Evolutionary conservation across 2,113 vertebrate genomes (phyloP).

Genomic region (Epinephelus lanceolatus): DNA sequence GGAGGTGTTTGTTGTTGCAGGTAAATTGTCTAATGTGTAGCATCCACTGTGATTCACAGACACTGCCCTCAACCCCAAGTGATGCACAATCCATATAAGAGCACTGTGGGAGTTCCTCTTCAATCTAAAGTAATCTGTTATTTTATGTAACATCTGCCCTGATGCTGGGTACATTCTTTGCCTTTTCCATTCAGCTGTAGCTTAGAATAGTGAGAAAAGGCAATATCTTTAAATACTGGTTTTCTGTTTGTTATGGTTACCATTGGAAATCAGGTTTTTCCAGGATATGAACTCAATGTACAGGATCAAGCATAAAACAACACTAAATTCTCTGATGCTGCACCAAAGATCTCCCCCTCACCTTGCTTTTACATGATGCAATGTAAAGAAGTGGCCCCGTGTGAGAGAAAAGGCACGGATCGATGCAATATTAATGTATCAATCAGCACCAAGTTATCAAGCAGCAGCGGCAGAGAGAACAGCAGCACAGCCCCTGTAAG

Average conservation of each 20-base stretch:
- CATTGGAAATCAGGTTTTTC: background rate
- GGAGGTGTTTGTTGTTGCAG: slow-evolving; percentile 63
- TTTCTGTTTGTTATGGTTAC: background rate
- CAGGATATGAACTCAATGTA: slow-evolving; percentile 13
- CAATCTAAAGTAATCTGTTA: slow-evolving; percentile 16
- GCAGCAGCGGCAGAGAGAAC: slow-evolving; percentile 48
- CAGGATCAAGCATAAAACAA: background rate
- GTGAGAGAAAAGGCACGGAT: slow-evolving; percentile 43
- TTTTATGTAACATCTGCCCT: slow-evolving; percentile 9
- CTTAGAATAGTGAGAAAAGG: background rate
- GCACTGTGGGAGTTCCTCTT: slow-evolving; percentile 29
- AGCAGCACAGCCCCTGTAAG: slow-evolving; percentile 36
- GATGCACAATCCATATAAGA: slow-evolving; percentile 4
- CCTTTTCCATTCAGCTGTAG: slow-evolving; percentile 19
- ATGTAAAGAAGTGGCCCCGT: slow-evolving; percentile 24
- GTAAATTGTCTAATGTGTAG: slow-evolving; percentile 60
- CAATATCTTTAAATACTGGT: background rate
- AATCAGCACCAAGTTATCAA: slow-evolving; percentile 73
- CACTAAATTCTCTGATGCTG: background rate
- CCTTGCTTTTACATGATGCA: background rate
- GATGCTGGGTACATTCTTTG: background rate
- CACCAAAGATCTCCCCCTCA: background rate
- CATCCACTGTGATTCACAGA: slow-evolving; percentile 51
- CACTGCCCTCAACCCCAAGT: slow-evolving; percentile 27
- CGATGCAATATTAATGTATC: slow-evolving; percentile 79